Evolutionary conservation across 2,113 vertebrate species (phyloP), one percentile per base, ranked within the genome.

Genomic region (Cyanoramphus novaezelandiae): DNA sequence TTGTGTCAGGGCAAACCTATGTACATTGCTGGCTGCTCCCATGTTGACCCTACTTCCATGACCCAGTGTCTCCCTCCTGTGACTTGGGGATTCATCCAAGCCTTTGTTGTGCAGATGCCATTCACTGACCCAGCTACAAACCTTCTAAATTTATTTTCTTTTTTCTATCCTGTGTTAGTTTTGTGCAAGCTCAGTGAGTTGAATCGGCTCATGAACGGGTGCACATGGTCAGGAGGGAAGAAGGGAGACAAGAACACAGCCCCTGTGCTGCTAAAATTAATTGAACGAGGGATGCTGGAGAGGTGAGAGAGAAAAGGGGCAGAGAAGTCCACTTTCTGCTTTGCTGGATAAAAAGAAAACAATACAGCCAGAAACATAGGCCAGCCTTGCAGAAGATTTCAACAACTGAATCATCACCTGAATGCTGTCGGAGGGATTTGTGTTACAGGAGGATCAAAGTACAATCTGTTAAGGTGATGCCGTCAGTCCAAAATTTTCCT

Each of bases 31-130:
- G 64, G 18, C n/a, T 0, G 55, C 35, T 9, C 62, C 43, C 21
- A 50, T 47, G 16, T 64, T 59, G 29, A 41, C 33, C 64, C 7
- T 50, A 27, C 17, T 37, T 53, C 62, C 31, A 10, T 21, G 35
- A 43, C 18, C 24, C 76, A 12, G 1, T 14, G 35, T 24, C 37
- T 64, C 18, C 60, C n/a, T 47, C 2, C 1, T 0, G 0, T 6
- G 4, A 33, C 29, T 23, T 1, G 1, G 49, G 65, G n/a, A 33
- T 53, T 37, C 47, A 69, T 47, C 47, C 23, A 17, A 64, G 28
- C 1, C 17, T 76, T 71, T 62, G 11, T 25, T 27, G 41, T 21
- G 50, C 44, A 49, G 63, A 21, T 43, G 12, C 28, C 50, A 16
- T 24, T 62, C 68, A 17, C 28, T 37, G 57, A 81, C 35, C 41